phyloP scores from a whole-genome alignment of 2,797 vertebrate genomes.

The Enteromius fasciolatus region DNA sequence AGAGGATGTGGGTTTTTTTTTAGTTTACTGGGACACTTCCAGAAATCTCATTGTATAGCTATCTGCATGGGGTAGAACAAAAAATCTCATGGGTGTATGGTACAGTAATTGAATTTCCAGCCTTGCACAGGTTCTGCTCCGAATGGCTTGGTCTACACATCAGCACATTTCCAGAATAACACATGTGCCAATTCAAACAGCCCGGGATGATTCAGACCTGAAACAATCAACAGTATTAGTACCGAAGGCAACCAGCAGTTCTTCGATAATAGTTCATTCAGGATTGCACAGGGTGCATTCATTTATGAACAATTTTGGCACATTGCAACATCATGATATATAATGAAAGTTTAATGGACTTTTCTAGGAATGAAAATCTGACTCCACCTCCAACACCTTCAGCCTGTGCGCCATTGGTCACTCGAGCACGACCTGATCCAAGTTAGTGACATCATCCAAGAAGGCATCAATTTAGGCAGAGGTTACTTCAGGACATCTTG shows the following conservation, averaged over 20 bases:
- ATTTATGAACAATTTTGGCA: neutral
- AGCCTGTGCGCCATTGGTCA: constrained; percentile 69
- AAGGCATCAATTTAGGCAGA: constrained; percentile 29
- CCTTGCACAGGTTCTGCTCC: constrained; percentile 13
- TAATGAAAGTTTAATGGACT: neutral
- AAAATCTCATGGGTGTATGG: constrained; percentile 1
- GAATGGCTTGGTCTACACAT: constrained; percentile 21
- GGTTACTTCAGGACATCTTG: constrained; percentile 63
- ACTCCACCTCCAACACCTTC: constrained; percentile 54
- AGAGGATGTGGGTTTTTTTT: neutral
- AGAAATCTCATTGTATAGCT: neutral
- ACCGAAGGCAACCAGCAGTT: neutral
- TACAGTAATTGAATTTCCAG: constrained; percentile 25
- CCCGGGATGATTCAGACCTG: neutral
- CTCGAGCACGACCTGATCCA: constrained; percentile 71
- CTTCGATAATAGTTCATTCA: neutral
- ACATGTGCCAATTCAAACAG: constrained; percentile 41
- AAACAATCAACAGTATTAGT: neutral
- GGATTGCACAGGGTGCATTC: neutral
- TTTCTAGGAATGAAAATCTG: constrained; percentile 45
- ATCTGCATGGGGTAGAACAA: neutral
- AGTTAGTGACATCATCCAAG: constrained; percentile 65
- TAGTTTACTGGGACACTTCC: neutral
- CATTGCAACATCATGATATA: constrained; percentile 8
- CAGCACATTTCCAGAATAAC: constrained; percentile 1